Evolutionary conservation across 2,797 vertebrate genomes (phyloP).

Genomic region (Martes flavigula): DNA sequence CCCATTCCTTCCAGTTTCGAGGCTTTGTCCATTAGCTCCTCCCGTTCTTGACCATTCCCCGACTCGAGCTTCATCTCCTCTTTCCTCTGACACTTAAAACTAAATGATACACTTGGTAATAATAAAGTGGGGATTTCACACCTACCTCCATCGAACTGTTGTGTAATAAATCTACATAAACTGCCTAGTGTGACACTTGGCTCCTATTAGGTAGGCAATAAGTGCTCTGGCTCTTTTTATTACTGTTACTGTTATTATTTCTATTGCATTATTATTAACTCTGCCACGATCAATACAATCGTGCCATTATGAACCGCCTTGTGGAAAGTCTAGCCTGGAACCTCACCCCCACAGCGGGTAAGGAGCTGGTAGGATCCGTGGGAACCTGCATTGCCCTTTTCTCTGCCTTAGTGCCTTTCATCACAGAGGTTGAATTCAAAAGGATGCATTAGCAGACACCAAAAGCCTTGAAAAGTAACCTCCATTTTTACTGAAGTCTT

Average conservation of each 20-base stretch:
- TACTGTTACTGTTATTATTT: background rate
- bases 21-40: background rate
- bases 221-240: conserved; percentile 9
- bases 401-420: background rate
- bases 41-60: background rate
- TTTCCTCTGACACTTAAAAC: background rate
- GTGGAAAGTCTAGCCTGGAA: background rate
- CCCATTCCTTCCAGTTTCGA: background rate
- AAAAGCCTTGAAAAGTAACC: background rate
- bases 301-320: background rate
- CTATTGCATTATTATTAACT: background rate
- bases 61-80: background rate
- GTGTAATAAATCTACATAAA: background rate
- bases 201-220: background rate
- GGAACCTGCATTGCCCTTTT: background rate
- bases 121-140: background rate
- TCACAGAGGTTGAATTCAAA: background rate
- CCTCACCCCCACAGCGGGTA: background rate
- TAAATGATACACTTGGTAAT: background rate
- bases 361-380: accelerated
- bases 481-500: background rate
- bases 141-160: background rate
- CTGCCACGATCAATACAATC: background rate
- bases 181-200: background rate
- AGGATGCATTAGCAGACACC: background rate